These are phyloP conservation scores for Melanophora roralis DNA, from an alignment of 2,888 invertebrate species.

Conservation along the genomic window DNA sequence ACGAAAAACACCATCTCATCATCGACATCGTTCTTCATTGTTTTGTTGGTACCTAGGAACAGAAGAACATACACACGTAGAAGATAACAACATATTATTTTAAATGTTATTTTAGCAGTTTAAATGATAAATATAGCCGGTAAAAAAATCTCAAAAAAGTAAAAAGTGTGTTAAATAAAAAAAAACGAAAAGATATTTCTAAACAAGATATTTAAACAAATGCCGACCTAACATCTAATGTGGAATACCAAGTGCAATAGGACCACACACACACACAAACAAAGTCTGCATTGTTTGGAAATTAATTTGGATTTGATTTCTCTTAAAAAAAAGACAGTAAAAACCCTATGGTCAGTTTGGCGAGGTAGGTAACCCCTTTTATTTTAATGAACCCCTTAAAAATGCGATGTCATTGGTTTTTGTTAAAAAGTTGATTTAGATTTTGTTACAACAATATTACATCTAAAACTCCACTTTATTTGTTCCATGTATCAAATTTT, in stretches of 20 bases:
- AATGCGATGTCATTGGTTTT: too few species aligned
- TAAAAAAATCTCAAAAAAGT: constrained; percentile 3
- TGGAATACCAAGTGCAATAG: neutral
- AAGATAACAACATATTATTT: constrained; percentile 34
- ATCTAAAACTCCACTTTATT: too few species aligned
- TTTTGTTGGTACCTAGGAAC: constrained; percentile 18
- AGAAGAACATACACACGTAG: too few species aligned
- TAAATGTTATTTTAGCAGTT: constrained; percentile 41
- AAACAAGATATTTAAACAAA: constrained; percentile 27
- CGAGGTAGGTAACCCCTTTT: too few species aligned
- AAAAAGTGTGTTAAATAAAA: constrained; percentile 24
- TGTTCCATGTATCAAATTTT: too few species aligned
- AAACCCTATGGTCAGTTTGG: too few species aligned
- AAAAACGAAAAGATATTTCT: constrained; percentile 7
- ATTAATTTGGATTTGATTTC: too few species aligned
- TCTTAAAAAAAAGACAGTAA: too few species aligned
- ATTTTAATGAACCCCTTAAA: too few species aligned
- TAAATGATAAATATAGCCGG: constrained; percentile 57
- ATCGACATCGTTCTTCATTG: neutral
- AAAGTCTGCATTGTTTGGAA: neutral
- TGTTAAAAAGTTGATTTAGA: too few species aligned
- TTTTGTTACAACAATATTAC: too few species aligned
- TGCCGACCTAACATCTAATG: constrained; percentile 35
- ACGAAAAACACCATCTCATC: constrained; percentile 14
- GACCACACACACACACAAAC: constrained; percentile 29